A percentile compares a stretch with the other conserved stretches of the same genome.
Evolutionary conservation across 2,113 vertebrate genomes (phyloP).

Genomic region (rat (Rattus norvegicus)): GRCr8 NC_086026.1:83644501-83645000

Average conservation of each 20-base stretch:
- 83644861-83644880: background rate
- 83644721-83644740: background rate
- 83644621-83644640: background rate
- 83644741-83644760: background rate
- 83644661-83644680: background rate
- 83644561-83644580: background rate
- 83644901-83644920: background rate
- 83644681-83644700: background rate
- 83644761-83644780: slow-evolving; percentile 1
- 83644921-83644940: background rate
- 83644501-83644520: background rate
- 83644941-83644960: background rate
- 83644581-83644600: background rate
- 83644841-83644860: background rate
- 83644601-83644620: background rate
- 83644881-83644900: background rate
- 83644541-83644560: background rate
- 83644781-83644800: background rate
- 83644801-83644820: slow-evolving; percentile 23
- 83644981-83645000: background rate
- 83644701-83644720: background rate
- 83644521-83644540: background rate
- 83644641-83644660: background rate
- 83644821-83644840: background rate
- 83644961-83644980: background rate